Conservation (phyloP, 2,113 vertebrate genomes). For the Bagarius yarrelli region DNA sequence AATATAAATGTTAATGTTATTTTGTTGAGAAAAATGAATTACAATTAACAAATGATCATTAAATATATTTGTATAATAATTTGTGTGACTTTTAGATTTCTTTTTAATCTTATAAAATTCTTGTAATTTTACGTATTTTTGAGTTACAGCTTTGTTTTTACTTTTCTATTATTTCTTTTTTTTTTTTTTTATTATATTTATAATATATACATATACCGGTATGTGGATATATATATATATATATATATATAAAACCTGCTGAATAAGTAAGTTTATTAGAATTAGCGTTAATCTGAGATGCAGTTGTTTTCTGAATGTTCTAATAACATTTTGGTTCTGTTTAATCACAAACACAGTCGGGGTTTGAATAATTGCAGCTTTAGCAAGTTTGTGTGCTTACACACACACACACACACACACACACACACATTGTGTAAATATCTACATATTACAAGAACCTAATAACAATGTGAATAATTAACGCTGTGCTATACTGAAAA, state of each 20-base stretch:
- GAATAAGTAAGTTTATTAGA: neutral
- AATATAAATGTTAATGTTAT: too few species aligned
- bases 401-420: neutral
- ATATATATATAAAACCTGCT: neutral
- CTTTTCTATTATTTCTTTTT: neutral
- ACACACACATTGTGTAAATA: neutral
- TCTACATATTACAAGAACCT: neutral
- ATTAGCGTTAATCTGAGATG: neutral
- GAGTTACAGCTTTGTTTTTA: too few species aligned
- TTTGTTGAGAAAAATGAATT: too few species aligned
- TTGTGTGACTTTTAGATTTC: too few species aligned
- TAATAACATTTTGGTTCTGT: conserved; percentile 46
- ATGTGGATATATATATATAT: too few species aligned
- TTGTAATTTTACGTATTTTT: too few species aligned
- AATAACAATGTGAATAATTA: neutral
- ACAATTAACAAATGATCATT: too few species aligned
- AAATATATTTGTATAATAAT: too few species aligned
- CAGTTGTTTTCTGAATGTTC: neutral
- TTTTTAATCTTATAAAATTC: too few species aligned
- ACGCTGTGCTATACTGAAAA: neutral
- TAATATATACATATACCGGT: too few species aligned
- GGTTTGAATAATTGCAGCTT: conserved; percentile 14
- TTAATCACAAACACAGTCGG: too few species aligned
- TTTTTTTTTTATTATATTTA: neutral
- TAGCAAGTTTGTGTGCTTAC: neutral